These are phyloP conservation scores for Lethenteron reissneri DNA, from an alignment of 2,113 vertebrate genomes.

Conservation along the genomic window DNA sequence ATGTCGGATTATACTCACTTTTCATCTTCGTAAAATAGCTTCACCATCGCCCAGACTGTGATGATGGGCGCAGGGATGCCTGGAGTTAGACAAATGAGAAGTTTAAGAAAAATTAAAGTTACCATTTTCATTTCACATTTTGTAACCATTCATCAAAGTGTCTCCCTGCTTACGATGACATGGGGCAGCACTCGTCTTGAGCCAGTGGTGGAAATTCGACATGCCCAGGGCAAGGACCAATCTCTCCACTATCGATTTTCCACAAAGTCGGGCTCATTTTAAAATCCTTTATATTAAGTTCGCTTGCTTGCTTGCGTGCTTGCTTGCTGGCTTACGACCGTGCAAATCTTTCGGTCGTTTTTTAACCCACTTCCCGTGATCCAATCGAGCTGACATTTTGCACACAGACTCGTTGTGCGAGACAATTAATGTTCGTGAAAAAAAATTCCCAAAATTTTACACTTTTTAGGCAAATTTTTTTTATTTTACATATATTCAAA, in stretches of 20 bases:
- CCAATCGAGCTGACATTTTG: no score
- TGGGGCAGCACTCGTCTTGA: background rate
- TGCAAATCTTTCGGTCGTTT: no score
- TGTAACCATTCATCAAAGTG: background rate
- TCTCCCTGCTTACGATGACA: background rate
- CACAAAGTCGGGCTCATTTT: no score
- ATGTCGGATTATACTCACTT: slow-evolving; percentile 35
- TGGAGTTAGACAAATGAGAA: slow-evolving; percentile 16
- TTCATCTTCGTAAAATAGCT: slow-evolving; percentile 67
- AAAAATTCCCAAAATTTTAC: no score
- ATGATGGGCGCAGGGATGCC: slow-evolving; percentile 73
- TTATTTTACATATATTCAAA: no score
- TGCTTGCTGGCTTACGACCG: no score
- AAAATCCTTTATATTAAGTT: no score
- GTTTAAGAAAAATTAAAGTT: background rate
- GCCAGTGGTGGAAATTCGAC: background rate
- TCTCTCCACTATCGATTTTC: background rate
- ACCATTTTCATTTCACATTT: background rate
- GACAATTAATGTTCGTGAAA: no score
- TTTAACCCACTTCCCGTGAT: no score
- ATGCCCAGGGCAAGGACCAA: background rate
- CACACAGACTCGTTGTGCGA: no score
- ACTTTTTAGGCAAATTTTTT: no score
- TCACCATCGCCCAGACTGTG: slow-evolving; percentile 61
- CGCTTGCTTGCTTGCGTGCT: no score